Evolutionary conservation across 2,888 invertebrate genomes (phyloP).

Genomic region (Hydriomena furcata): DNA sequence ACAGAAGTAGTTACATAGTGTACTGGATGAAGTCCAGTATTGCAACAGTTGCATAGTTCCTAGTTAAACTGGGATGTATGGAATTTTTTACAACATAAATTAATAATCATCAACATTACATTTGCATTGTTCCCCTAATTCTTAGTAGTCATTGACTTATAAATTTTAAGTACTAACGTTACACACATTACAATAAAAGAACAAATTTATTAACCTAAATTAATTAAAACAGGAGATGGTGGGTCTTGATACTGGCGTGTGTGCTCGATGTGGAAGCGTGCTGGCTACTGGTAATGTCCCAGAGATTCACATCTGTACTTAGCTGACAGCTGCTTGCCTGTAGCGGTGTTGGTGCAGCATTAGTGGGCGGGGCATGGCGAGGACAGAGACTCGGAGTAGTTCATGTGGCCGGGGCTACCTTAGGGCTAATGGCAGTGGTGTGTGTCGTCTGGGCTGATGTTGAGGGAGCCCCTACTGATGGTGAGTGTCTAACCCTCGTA

Average conservation of each 20-base stretch:
- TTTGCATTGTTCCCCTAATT: too few relatives aligned
- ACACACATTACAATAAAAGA: too few relatives aligned
- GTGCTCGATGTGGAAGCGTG: constrained; percentile 94
- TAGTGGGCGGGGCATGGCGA: constrained; percentile 91
- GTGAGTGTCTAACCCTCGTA: constrained; percentile 62
- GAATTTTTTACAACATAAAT: too few relatives aligned
- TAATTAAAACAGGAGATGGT: constrained; percentile 74
- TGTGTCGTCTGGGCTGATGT: constrained; percentile 93
- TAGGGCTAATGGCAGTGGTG: constrained; percentile 92
- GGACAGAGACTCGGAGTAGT: constrained; percentile 89
- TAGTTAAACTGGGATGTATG: too few relatives aligned
- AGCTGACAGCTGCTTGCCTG: constrained; percentile 92
- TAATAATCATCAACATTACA: too few relatives aligned
- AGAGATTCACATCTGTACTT: constrained; percentile 80
- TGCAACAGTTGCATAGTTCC: too few relatives aligned
- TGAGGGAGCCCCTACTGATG: constrained; percentile 86
- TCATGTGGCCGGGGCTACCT: constrained; percentile 90
- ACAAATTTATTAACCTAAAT: neutral
- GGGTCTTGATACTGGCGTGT: constrained; percentile 90
- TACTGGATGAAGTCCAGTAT: too few relatives aligned
- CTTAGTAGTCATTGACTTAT: too few relatives aligned
- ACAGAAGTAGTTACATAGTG: too few relatives aligned
- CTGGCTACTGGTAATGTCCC: constrained; percentile 91
- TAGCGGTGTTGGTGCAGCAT: constrained; percentile 92
- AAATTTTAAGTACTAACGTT: too few relatives aligned